These are phyloP conservation scores for Yoshiicerus persimilis DNA, from an alignment of 1,140 invertebrate species.

Conservation along the genomic window DNA sequence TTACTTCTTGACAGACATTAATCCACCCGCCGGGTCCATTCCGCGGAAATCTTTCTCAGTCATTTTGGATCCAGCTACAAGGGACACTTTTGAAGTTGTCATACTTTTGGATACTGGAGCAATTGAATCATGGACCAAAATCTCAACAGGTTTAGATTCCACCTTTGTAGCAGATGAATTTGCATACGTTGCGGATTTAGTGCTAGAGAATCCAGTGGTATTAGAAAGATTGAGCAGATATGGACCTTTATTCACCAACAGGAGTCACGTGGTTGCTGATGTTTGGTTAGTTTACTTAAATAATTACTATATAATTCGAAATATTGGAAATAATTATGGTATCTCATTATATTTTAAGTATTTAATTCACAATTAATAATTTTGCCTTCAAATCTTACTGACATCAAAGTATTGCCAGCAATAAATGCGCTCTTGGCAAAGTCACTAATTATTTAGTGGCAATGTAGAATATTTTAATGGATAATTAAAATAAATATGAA, in stretches of 20 bases:
- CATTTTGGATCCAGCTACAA: not conserved
- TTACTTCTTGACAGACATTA: not conserved
- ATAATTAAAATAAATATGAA: too few relatives aligned
- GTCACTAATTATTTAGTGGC: too few relatives aligned
- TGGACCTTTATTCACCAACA: not conserved
- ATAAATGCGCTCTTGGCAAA: too few relatives aligned
- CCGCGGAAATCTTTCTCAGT: not conserved
- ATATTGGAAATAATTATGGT: too few relatives aligned
- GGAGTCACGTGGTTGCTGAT: not conserved
- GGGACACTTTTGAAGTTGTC: not conserved
- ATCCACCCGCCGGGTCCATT: not conserved
- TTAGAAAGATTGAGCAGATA: not conserved
- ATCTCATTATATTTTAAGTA: too few relatives aligned
- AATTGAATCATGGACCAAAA: not conserved
- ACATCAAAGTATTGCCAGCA: too few relatives aligned
- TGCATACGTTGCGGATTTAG: not conserved
- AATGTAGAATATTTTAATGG: too few relatives aligned
- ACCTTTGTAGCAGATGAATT: not conserved
- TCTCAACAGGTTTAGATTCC: not conserved
- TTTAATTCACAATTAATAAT: too few relatives aligned
- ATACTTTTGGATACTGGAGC: not conserved
- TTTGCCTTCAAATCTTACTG: too few relatives aligned
- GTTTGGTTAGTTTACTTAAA: not conserved
- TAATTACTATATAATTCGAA: too few relatives aligned
- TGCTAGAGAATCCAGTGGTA: not conserved